phyloP scores from a whole-genome alignment of 2,888 invertebrate species.

The Strigamia maritima region DNA sequence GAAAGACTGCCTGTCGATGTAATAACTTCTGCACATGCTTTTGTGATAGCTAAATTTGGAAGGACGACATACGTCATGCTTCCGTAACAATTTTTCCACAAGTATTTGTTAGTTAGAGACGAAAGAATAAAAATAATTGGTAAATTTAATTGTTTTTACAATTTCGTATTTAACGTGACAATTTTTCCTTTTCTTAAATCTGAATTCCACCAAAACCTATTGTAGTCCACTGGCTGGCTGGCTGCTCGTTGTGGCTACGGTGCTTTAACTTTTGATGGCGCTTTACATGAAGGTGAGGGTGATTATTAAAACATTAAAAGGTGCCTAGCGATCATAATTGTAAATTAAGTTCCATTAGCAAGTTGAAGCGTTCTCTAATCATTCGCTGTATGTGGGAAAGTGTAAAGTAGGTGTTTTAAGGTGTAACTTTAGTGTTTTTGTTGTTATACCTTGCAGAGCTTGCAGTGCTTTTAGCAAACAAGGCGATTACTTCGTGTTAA shows the following conservation, averaged over 20 bases:
- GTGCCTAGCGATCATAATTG: background rate
- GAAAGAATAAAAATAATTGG: background rate
- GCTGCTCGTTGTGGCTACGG: background rate
- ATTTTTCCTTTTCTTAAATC: background rate
- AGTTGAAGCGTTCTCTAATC: background rate
- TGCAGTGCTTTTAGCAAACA: background rate
- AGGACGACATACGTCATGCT: background rate
- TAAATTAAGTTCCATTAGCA: background rate
- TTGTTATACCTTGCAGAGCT: too few species aligned
- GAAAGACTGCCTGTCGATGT: too few species aligned
- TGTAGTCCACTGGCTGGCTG: background rate
- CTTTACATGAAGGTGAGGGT: slow-evolving; percentile 19
- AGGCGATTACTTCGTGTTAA: background rate
- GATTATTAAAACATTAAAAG: background rate
- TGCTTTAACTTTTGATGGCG: slow-evolving; percentile 6
- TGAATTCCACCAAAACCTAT: background rate
- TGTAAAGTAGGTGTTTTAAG: background rate
- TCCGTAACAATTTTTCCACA: background rate
- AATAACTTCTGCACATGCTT: too few species aligned
- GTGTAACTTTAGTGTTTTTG: background rate
- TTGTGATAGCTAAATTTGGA: background rate
- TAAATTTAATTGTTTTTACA: background rate
- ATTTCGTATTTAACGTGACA: background rate
- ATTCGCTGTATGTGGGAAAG: background rate
- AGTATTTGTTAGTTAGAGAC: background rate